Percentiles rank a stretch among this genome's conserved stretches.
Conservation (phyloP, 1,140 invertebrate genomes). For the Lasaia peninsularis region DNA sequence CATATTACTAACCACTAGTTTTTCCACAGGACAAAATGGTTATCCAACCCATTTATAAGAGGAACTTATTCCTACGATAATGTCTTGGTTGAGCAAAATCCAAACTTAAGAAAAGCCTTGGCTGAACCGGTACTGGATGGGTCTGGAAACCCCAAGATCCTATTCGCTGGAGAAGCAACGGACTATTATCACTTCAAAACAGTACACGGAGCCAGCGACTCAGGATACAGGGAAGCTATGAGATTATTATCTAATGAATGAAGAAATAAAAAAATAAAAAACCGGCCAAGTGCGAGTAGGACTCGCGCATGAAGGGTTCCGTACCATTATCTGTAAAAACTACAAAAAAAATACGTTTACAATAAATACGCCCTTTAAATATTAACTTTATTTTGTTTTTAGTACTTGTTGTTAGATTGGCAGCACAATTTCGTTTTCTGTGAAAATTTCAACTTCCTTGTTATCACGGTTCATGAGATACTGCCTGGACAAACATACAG, state of each 20-base stretch:
- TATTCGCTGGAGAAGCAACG: conserved; percentile 66
- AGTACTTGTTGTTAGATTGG: too few relatives aligned
- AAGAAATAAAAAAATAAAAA: not conserved
- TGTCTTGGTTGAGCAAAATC: conserved; percentile 27
- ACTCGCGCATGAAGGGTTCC: too few relatives aligned
- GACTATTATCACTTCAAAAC: conserved; percentile 77
- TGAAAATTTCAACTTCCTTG: too few relatives aligned
- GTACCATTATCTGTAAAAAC: too few relatives aligned
- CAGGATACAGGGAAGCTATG: conserved; percentile 77
- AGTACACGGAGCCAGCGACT: conserved; percentile 81
- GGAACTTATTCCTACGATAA: conserved; percentile 49
- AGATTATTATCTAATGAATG: conserved; percentile 40
- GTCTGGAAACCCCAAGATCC: conserved; percentile 31
- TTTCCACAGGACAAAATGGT: conserved; percentile 42
- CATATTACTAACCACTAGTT: not conserved
- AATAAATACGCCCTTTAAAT: too few relatives aligned
- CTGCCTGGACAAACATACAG: too few relatives aligned
- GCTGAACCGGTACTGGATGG: conserved; percentile 32
- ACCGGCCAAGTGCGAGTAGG: too few relatives aligned
- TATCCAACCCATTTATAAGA: conserved; percentile 40
- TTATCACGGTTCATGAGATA: too few relatives aligned
- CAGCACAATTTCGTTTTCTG: too few relatives aligned
- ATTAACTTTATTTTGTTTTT: too few relatives aligned
- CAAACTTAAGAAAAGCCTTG: conserved; percentile 29
- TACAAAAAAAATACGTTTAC: too few relatives aligned